phyloP scores from a whole-genome alignment of 2,797 vertebrate genomes.

The Danio kyathit region DNA sequence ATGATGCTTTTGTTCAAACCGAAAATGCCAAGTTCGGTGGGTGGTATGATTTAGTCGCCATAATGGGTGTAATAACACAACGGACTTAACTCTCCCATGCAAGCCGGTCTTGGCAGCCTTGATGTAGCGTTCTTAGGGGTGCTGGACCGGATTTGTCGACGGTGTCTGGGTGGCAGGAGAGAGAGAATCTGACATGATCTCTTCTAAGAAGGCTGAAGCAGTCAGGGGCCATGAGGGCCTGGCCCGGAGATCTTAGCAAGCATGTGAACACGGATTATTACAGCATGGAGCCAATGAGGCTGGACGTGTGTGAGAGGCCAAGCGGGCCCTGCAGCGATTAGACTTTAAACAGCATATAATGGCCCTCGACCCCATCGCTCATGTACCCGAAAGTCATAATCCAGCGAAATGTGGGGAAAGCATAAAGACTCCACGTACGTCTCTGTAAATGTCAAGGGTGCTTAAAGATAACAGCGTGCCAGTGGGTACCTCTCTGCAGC shows the following conservation, averaged over 20 bases:
- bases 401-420: constrained; percentile 21
- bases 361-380: constrained; percentile 23
- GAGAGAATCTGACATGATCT: constrained; percentile 60
- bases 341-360: constrained; percentile 56
- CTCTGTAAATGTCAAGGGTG: constrained; percentile 43
- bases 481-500: too few relatives aligned
- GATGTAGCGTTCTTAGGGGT: constrained; percentile 50
- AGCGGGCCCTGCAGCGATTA: constrained; percentile 45
- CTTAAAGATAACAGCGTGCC: background rate
- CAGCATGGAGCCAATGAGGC: constrained; percentile 62
- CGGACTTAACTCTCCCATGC: constrained; percentile 50
- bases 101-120: constrained; percentile 38
- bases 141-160: constrained; percentile 50
- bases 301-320: constrained; percentile 54
- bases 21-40: constrained; percentile 35
- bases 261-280: constrained; percentile 60
- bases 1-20: constrained; percentile 34
- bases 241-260: constrained; percentile 59
- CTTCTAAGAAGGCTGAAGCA: constrained; percentile 57
- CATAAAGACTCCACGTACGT: background rate
- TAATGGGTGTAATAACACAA: constrained; percentile 50
- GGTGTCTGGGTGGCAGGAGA: constrained; percentile 54
- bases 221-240: constrained; percentile 59
- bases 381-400: constrained; percentile 26
- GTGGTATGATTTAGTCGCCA: constrained; percentile 41